A percentile compares a stretch with the other conserved stretches of the same genome.
Evolutionary conservation across 2,888 invertebrate genomes (phyloP).

Genomic region (Taenaris catops): DNA sequence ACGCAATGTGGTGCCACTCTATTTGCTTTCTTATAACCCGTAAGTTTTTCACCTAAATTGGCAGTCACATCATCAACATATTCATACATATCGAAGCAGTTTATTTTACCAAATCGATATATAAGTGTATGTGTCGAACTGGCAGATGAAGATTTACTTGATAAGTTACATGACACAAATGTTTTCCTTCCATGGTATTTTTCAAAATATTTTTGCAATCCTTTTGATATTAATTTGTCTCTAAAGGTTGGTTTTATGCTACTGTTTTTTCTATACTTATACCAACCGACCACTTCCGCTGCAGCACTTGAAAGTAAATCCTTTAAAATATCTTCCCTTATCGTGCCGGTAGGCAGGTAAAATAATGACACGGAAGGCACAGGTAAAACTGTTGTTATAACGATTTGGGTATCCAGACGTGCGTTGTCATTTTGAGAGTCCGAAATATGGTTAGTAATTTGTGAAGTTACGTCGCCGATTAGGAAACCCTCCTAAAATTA

Average conservation of each 20-base stretch:
- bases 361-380: constrained; percentile 79
- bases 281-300: constrained; percentile 84
- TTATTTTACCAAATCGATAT: constrained; percentile 81
- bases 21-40: constrained; percentile 61
- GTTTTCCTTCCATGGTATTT: constrained; percentile 73
- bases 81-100: constrained; percentile 75
- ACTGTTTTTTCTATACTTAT: constrained; percentile 79
- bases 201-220: constrained; percentile 79
- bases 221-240: constrained; percentile 82
- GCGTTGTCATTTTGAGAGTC: constrained; percentile 83
- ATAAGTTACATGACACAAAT: constrained; percentile 82
- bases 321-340: constrained; percentile 75
- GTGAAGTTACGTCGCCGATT: constrained; percentile 81
- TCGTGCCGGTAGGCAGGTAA: constrained; percentile 77
- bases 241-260: constrained; percentile 79
- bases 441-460: constrained; percentile 83
- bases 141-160: constrained; percentile 66
- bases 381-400: constrained; percentile 81
- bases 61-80: constrained; percentile 74
- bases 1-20: constrained; percentile 51
- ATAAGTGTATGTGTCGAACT: constrained; percentile 81
- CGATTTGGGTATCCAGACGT: constrained; percentile 80
- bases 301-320: constrained; percentile 72
- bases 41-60: constrained; percentile 73
- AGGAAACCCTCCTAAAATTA: constrained; percentile 80